These are phyloP conservation scores for Lottia gigantea DNA, from an alignment of 2,888 invertebrate genomes.

Conservation along the genomic window DNA sequence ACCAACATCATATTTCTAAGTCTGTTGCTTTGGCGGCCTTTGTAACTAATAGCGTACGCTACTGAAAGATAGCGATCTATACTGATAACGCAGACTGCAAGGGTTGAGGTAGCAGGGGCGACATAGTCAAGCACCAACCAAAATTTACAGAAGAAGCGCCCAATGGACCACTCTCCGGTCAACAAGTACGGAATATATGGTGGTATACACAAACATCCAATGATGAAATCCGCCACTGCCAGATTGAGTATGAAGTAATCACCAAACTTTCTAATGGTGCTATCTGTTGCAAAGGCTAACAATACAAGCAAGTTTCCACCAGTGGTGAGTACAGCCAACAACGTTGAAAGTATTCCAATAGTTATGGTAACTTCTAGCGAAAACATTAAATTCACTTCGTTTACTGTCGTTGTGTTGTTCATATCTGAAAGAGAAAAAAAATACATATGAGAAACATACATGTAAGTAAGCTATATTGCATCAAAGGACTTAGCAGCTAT, in stretches of 20 bases:
- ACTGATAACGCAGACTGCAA: constrained; percentile 45
- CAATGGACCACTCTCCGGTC: constrained; percentile 38
- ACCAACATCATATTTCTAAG: constrained; percentile 34
- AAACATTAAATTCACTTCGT: neutral
- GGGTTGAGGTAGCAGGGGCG: constrained; percentile 42
- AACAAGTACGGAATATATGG: constrained; percentile 41
- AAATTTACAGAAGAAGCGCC: constrained; percentile 37
- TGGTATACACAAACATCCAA: constrained; percentile 39
- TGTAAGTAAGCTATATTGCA: too few relatives aligned
- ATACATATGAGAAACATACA: too few relatives aligned
- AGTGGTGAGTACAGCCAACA: constrained; percentile 34
- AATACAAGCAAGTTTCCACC: constrained; percentile 42
- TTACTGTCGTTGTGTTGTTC: neutral
- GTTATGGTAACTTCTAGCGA: constrained; percentile 2
- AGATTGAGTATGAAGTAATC: constrained; percentile 50
- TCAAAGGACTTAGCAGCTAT: too few relatives aligned
- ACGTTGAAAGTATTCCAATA: constrained; percentile 26
- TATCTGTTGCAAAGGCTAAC: constrained; percentile 38
- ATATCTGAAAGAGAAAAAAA: too few relatives aligned
- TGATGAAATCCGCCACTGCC: constrained; percentile 46
- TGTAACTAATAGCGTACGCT: constrained; percentile 38
- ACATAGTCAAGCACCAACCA: constrained; percentile 46
- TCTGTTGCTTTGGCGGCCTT: constrained; percentile 29
- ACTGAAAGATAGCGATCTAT: constrained; percentile 41
- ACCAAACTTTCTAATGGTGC: constrained; percentile 40